A percentile compares a stretch with the other conserved stretches of the same genome.
Evolutionary conservation across 2,888 invertebrate genomes (phyloP).

Genomic region (Eledone cirrhosa): DNA sequence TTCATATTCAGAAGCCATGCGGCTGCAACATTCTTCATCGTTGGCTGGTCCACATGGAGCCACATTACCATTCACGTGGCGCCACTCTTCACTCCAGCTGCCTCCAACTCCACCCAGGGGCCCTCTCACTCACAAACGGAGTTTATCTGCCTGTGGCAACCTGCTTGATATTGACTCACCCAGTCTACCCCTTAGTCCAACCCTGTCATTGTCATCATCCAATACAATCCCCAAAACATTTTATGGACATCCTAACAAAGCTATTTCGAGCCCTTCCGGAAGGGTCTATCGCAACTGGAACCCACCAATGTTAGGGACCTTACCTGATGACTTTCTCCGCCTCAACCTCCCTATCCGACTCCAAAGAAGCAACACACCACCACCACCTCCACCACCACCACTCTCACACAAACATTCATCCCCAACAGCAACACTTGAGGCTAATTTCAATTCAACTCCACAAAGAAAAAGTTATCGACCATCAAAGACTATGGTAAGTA

Average conservation of each 20-base stretch:
- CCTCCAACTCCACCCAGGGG: slow-evolving; percentile 17
- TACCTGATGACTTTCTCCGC: slow-evolving; percentile 83
- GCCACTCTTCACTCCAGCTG: slow-evolving; percentile 3
- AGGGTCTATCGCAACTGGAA: slow-evolving; percentile 75
- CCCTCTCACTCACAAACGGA: slow-evolving; percentile 22
- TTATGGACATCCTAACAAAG: not conserved
- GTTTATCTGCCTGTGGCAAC: slow-evolving; percentile 6
- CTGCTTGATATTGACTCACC: slow-evolving; percentile 12
- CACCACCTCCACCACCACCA: slow-evolving; percentile 16
- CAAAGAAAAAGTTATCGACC: slow-evolving; percentile 14
- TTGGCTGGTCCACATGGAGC: not conserved
- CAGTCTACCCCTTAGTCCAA: not conserved
- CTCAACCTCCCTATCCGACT: slow-evolving; percentile 32
- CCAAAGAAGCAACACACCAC: not conserved
- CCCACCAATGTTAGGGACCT: slow-evolving; percentile 79
- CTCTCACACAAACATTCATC: slow-evolving; percentile 18
- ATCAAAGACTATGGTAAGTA: slow-evolving; percentile 21
- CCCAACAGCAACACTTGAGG: not conserved
- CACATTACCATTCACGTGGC: slow-evolving; percentile 16
- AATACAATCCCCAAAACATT: slow-evolving; percentile 24
- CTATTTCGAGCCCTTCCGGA: not conserved
- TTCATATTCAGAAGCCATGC: slow-evolving; percentile 59
- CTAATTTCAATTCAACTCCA: not conserved
- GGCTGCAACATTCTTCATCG: slow-evolving; percentile 36
- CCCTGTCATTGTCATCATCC: slow-evolving; percentile 20